Evolutionary conservation across 2,888 invertebrate genomes (phyloP), one percentile per base, ranked within the genome.

Genomic region (Conistra vaccinii): DNA sequence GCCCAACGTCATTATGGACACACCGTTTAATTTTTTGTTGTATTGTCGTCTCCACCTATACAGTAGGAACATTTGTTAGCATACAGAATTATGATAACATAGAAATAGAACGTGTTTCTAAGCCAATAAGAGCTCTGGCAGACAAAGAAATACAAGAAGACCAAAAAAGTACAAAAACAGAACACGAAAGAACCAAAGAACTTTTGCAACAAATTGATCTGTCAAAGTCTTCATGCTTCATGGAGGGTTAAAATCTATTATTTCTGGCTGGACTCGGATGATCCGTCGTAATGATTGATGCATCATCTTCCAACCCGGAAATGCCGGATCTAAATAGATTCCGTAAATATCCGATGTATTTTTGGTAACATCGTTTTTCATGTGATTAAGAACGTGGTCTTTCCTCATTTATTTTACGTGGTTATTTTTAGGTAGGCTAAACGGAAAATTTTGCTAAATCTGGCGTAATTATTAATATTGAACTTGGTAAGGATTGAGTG

Each of bases 251-350:
- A 85, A 88, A 89, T 89, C 90, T 89, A 90, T 90, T 89, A 90
- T 88, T 87, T 85, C 78, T 84, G 84, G 80, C 77, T 51, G 76
- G 67, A 62, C 78, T 80, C 80, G 75, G 69, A 84, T 84, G 87
- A 87, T 88, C 88, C 79, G 86, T 90, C 87, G 71, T 76, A 76
- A 88, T 89, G 91, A 90, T 90, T 89, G 90, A 91, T 90, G 81
- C 81, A 83, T 82, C 80, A 83, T 80, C 51, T 63, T 53, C 14
- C 58, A 12, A 57, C 73, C 58, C 66, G 53, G 61, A 76, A 66
- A 70, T 57, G 14, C 42, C 62, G 35, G 74, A 62, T 32, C 57
- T 63, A 73, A 73, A 73, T 73, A 73, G 55, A 66, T 61, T 80
- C 32, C 14, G 48, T 71, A 55, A 76, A 76, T 58, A 48, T 69